phyloP scores from a whole-genome alignment of 2,113 vertebrate genomes.

The Chlorodrepanis virens region DNA sequence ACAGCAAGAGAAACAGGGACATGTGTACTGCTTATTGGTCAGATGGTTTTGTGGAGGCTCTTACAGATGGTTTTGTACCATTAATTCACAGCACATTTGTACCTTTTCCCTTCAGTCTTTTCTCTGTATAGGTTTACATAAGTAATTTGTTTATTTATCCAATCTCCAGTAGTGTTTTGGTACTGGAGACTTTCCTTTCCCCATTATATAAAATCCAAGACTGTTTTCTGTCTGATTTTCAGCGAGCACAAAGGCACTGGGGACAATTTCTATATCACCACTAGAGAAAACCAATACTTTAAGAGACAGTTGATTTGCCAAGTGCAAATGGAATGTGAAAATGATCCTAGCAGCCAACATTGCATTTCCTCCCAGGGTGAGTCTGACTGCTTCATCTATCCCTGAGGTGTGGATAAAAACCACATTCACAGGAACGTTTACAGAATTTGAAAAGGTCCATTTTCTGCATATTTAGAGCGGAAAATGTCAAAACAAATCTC shows the following conservation, averaged over 20 bases:
- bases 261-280: not conserved
- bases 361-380: not conserved
- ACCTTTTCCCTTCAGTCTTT: not conserved
- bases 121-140: not conserved
- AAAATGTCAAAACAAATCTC: conserved; percentile 27
- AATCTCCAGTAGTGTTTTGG: not conserved
- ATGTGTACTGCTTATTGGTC: not conserved
- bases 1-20: not conserved
- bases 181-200: not conserved
- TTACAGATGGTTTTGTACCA: not conserved
- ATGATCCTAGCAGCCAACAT: not conserved
- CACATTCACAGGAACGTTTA: not conserved
- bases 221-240: not conserved
- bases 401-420: not conserved
- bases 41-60: not conserved
- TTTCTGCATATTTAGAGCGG: conserved; percentile 33
- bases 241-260: not conserved
- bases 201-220: not conserved
- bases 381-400: not conserved
- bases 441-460: conserved; percentile 1
- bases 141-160: not conserved
- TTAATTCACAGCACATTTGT: not conserved
- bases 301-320: not conserved
- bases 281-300: not conserved
- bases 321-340: not conserved